Evolutionary conservation across 2,797 vertebrate species (phyloP).

Genomic region (Enteromius unitaeniatus): DNA sequence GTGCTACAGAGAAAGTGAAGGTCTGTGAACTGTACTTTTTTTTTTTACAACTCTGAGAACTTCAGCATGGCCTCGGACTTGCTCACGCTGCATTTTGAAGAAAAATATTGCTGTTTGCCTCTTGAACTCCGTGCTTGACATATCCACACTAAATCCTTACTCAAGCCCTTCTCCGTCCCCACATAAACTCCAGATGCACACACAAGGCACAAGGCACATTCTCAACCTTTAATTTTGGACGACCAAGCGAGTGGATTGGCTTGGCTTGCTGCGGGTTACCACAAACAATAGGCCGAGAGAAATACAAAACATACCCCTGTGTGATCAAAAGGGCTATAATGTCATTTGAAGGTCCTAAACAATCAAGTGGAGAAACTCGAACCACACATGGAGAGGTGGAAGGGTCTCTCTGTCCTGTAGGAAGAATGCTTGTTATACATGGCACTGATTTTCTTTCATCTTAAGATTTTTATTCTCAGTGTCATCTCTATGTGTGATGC

Average conservation of each 20-base stretch:
- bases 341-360: slow-evolving; percentile 34
- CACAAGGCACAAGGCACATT: slow-evolving; percentile 33
- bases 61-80: slow-evolving; percentile 61
- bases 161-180: slow-evolving; percentile 16
- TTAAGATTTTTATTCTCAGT: slow-evolving; percentile 15
- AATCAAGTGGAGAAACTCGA: slow-evolving; percentile 30
- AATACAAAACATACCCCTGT: slow-evolving; percentile 27
- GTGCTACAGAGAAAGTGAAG: slow-evolving; percentile 61
- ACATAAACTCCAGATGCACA: slow-evolving; percentile 15
- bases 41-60: slow-evolving; percentile 64
- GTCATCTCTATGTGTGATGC: slow-evolving; percentile 3
- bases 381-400: slow-evolving; percentile 22
- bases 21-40: slow-evolving; percentile 59
- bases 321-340: slow-evolving; percentile 22
- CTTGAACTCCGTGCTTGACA: slow-evolving; percentile 62
- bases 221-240: slow-evolving; percentile 42
- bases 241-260: slow-evolving; percentile 7
- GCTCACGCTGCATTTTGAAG: slow-evolving; percentile 54
- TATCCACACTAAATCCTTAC: slow-evolving; percentile 44
- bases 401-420: slow-evolving; percentile 1
- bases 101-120: slow-evolving; percentile 56
- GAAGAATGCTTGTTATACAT: slow-evolving; percentile 42
- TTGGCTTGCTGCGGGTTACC: slow-evolving; percentile 31
- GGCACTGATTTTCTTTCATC: slow-evolving; percentile 31
- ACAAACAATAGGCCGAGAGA: slow-evolving; percentile 23